A percentile compares a stretch with the other conserved stretches of the same genome.
These are phyloP conservation scores for Hydraecia micacea DNA, from an alignment of 2,888 invertebrate species.

Conservation along the genomic window DNA sequence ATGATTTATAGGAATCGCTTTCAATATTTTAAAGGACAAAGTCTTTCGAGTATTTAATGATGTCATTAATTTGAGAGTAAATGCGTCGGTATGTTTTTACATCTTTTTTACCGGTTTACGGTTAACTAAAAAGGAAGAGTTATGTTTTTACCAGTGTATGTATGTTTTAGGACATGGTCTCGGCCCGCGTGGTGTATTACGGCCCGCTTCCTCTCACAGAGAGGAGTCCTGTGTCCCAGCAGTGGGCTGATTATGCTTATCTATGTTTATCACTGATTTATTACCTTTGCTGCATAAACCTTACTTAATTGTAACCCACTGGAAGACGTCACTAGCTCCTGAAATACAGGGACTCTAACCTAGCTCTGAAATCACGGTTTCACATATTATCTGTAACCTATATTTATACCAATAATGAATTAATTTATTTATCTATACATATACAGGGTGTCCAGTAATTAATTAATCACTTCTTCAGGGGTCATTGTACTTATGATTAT, in stretches of 20 bases:
- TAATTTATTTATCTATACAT: no score
- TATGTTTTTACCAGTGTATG: background rate
- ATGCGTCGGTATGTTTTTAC: background rate
- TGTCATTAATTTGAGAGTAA: constrained; percentile 3
- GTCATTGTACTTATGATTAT: no score
- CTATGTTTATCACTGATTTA: background rate
- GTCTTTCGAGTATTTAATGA: constrained; percentile 4
- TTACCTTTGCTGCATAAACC: background rate
- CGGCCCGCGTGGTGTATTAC: background rate
- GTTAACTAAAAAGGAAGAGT: background rate
- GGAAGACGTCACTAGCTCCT: no score
- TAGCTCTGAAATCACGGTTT: background rate
- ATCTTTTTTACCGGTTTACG: background rate
- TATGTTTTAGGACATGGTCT: background rate
- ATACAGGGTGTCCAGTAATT: no score
- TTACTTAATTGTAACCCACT: background rate
- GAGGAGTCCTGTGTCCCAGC: background rate
- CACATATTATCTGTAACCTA: background rate
- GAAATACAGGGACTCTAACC: background rate
- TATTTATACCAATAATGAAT: background rate
- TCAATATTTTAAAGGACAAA: constrained; percentile 38
- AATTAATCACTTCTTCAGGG: no score
- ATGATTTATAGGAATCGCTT: constrained; percentile 41
- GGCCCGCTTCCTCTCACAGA: background rate
- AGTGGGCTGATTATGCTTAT: background rate